Conservation (phyloP, 2,888 invertebrate genomes). For the Thereva unica region DNA sequence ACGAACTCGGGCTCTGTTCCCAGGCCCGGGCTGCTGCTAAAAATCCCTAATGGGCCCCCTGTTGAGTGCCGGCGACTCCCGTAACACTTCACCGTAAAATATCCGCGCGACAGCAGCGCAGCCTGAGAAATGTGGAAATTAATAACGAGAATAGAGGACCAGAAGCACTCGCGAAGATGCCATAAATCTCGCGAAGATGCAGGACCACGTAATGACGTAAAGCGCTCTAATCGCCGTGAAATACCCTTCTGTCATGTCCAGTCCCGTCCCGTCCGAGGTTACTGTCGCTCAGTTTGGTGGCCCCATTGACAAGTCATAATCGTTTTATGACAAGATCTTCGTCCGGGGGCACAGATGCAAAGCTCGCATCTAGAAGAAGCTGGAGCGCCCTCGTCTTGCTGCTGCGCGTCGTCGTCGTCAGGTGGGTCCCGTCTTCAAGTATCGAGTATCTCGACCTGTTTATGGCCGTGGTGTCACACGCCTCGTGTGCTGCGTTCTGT, state of each 20-base stretch:
- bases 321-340: no score
- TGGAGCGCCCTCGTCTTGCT: no score
- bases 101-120: constrained; percentile 18
- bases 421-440: no score
- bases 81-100: constrained; percentile 40
- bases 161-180: constrained; percentile 14
- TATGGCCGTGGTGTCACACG: no score
- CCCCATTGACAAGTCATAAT: not conserved
- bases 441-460: no score
- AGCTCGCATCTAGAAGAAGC: no score
- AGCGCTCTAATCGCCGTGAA: constrained; percentile 29
- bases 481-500: no score
- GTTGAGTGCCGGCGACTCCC: constrained; percentile 40
- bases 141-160: constrained; percentile 15
- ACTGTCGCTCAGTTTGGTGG: not conserved
- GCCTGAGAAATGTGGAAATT: constrained; percentile 7
- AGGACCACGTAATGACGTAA: no score
- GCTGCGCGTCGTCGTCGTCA: no score
- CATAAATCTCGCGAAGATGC: constrained; percentile 1
- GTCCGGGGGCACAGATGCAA: no score
- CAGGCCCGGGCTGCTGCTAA: constrained; percentile 21
- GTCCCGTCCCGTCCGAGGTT: no score
- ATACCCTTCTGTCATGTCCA: constrained; percentile 12
- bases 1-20: not conserved
- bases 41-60: constrained; percentile 42